Conservation (phyloP, 2,113 vertebrate genomes). For the Cyprinus carpio region DNA sequence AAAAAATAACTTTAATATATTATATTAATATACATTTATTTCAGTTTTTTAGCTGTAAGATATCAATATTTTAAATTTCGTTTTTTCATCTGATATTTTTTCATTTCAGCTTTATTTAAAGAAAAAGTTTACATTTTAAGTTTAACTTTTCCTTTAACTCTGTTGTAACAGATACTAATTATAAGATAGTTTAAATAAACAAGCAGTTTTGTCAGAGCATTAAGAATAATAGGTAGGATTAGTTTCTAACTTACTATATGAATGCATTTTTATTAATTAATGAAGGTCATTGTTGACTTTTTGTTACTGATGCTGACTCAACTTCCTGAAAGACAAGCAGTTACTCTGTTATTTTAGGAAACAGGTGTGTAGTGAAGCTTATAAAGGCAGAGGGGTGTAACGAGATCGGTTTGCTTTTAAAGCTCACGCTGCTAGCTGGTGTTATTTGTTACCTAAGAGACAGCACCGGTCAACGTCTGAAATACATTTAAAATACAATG, state of each 20-base stretch:
- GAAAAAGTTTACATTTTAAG: not conserved
- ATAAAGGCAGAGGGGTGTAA: not conserved
- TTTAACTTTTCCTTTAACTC: not conserved
- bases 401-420: not conserved
- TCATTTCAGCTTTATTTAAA: not conserved
- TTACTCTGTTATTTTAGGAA: not conserved
- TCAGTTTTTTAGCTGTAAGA: not conserved
- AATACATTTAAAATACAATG: constrained; percentile 30
- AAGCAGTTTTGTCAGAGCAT: not conserved
- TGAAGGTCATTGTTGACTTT: not conserved
- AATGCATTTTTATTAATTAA: constrained; percentile 3
- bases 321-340: not conserved
- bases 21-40: not conserved
- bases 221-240: not conserved
- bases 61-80: no score
- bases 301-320: no score
- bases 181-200: not conserved
- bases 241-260: not conserved
- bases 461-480: not conserved
- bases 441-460: constrained; percentile 25
- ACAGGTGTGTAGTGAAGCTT: constrained; percentile 27
- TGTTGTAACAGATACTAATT: not conserved
- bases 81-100: not conserved
- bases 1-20: no score
- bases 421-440: not conserved